A percentile compares a stretch with the other conserved stretches of the same genome.
phyloP scores from a whole-genome alignment of 2,888 invertebrate species.

The Drosophila atripex region DNA sequence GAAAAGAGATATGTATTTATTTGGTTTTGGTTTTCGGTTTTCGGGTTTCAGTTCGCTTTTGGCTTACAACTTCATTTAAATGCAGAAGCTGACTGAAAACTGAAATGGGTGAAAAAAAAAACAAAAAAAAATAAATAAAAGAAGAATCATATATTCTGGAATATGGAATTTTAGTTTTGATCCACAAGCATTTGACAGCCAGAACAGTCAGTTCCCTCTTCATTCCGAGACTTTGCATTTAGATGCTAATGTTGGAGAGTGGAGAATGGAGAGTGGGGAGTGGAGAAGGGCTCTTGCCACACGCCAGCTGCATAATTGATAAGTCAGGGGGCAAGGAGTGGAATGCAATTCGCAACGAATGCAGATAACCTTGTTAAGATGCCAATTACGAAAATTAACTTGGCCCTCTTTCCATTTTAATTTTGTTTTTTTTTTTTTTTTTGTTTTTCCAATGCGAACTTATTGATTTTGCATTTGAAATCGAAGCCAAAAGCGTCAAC shows the following conservation, averaged over 20 bases:
- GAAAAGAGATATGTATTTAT: slow-evolving; percentile 34
- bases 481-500: slow-evolving; percentile 50
- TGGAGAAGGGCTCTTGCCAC: slow-evolving; percentile 26
- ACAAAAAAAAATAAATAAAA: slow-evolving; percentile 39
- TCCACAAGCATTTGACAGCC: slow-evolving; percentile 72
- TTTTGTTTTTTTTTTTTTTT: not conserved
- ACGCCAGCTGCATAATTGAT: slow-evolving; percentile 75
- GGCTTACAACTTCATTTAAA: slow-evolving; percentile 60
- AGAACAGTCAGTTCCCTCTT: slow-evolving; percentile 22
- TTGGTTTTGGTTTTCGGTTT: slow-evolving; percentile 15
- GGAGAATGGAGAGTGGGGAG: not conserved
- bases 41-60: slow-evolving; percentile 26
- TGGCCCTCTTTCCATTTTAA: slow-evolving; percentile 49
- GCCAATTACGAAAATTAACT: slow-evolving; percentile 78
- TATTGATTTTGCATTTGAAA: slow-evolving; percentile 74
- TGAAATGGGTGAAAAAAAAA: slow-evolving; percentile 48
- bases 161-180: slow-evolving; percentile 73
- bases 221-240: slow-evolving; percentile 56
- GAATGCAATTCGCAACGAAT: slow-evolving; percentile 68
- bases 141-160: slow-evolving; percentile 55
- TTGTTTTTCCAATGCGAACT: slow-evolving; percentile 50
- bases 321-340: slow-evolving; percentile 25
- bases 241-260: slow-evolving; percentile 67
- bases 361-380: slow-evolving; percentile 79
- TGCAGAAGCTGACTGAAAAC: slow-evolving; percentile 32